Evolutionary conservation across 2,113 vertebrate genomes (phyloP).

Genomic region (Phylloscopus trochiloides): DNA sequence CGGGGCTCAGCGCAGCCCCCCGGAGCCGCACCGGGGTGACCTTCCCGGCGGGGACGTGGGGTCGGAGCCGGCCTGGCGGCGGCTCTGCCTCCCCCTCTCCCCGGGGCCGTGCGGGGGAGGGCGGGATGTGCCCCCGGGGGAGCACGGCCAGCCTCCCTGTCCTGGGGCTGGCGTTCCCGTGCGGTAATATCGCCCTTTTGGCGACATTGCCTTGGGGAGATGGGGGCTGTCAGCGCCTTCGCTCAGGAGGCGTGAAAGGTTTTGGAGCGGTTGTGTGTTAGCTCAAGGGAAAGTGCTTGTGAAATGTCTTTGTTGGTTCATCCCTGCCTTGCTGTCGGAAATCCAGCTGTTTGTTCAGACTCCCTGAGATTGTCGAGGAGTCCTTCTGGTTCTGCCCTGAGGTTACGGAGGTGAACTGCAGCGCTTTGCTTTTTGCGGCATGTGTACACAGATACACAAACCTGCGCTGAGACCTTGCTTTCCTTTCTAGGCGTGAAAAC

Average conservation of each 20-base stretch:
- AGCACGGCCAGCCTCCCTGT: accelerated
- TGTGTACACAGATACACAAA: background rate
- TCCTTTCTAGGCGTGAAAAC: background rate
- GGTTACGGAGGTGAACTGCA: background rate
- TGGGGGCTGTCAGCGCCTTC: too few relatives aligned
- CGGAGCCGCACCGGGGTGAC: background rate
- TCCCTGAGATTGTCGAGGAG: background rate
- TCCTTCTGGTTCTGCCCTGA: background rate
- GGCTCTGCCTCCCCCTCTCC: accelerated
- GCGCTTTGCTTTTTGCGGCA: background rate
- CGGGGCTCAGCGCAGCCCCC: too few relatives aligned
- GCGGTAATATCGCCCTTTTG: accelerated
- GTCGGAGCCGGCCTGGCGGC: background rate
- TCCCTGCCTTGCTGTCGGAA: background rate
- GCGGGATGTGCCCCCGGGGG: background rate
- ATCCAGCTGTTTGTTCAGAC: background rate
- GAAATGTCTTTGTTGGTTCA: background rate
- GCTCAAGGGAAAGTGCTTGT: background rate
- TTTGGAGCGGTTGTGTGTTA: background rate
- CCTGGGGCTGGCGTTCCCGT: accelerated
- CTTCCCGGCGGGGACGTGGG: background rate
- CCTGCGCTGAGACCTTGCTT: background rate
- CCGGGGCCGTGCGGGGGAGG: accelerated
- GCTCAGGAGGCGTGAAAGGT: accelerated
- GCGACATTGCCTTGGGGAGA: accelerated